phyloP scores from a whole-genome alignment of 92 coral and sea anemone genomes.

The Diadumene lineata region DNA sequence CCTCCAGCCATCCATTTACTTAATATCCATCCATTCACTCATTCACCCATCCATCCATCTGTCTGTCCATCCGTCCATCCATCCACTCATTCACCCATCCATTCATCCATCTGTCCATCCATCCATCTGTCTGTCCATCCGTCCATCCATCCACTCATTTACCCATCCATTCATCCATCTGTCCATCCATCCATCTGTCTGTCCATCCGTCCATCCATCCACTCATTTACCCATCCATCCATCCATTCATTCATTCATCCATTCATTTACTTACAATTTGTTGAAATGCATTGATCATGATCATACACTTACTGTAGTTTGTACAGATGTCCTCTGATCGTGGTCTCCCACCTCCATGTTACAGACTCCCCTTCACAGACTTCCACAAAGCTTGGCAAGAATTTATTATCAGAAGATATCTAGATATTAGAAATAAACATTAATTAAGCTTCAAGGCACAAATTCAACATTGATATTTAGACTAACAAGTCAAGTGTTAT shows the following conservation, averaged over 20 bases:
- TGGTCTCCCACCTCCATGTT: slow-evolving; percentile 59
- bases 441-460: no score
- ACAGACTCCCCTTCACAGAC: slow-evolving; percentile 62
- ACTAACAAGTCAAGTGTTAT: no score
- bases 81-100: background rate
- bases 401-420: slow-evolving; percentile 49
- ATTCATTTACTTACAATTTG: no score
- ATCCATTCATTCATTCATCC: background rate
- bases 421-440: no score
- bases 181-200: background rate
- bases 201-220: background rate
- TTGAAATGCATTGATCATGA: no score
- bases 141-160: background rate
- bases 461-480: no score
- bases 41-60: background rate
- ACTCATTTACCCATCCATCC: slow-evolving; percentile 7
- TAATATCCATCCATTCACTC: slow-evolving; percentile 1
- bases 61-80: background rate
- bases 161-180: background rate
- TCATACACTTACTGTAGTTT: slow-evolving; percentile 48
- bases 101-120: background rate
- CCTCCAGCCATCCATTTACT: background rate
- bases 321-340: slow-evolving; percentile 32
- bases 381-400: slow-evolving; percentile 57
- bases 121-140: background rate